Evolutionary conservation across 1,140 invertebrate species (phyloP).

Genomic region (Oncopeltus fasciatus): DNA sequence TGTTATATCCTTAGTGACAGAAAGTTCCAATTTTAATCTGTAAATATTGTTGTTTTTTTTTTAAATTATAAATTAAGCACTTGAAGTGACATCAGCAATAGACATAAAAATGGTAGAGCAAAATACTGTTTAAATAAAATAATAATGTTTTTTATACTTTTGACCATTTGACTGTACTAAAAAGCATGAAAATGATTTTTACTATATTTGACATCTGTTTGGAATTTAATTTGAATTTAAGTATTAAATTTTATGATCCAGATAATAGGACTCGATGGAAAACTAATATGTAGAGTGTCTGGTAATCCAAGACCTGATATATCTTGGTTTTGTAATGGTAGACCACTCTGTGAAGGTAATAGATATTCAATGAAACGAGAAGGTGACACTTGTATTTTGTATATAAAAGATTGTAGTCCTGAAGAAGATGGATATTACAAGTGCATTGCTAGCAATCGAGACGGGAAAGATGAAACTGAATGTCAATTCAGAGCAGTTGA

Average conservation of each 20-base stretch:
- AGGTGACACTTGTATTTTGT: slow-evolving; percentile 60
- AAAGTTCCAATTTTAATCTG: too few relatives aligned
- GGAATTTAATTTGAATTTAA: background rate
- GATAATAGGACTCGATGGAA: slow-evolving; percentile 58
- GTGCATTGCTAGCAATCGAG: slow-evolving; percentile 62
- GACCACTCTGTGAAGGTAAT: slow-evolving; percentile 44
- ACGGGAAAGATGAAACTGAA: slow-evolving; percentile 61
- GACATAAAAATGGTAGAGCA: too few relatives aligned
- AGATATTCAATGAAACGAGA: slow-evolving; percentile 67
- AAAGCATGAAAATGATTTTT: too few relatives aligned
- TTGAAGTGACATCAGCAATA: too few relatives aligned
- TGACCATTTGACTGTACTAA: too few relatives aligned
- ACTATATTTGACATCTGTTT: background rate
- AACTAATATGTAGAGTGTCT: slow-evolving; percentile 63
- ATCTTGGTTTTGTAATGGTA: slow-evolving; percentile 67
- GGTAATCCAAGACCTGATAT: slow-evolving; percentile 79
- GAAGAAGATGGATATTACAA: slow-evolving; percentile 60
- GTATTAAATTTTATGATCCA: slow-evolving; percentile 27
- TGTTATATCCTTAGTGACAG: too few relatives aligned
- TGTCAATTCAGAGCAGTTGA: slow-evolving; percentile 61
- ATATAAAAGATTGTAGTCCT: slow-evolving; percentile 48
- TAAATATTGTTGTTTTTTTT: too few relatives aligned
- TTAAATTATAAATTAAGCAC: too few relatives aligned
- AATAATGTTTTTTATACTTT: too few relatives aligned
- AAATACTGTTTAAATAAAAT: too few relatives aligned